A percentile compares a stretch with the other conserved stretches of the same genome.
These are phyloP conservation scores for Clepsis dumicolana DNA, from an alignment of 2,888 invertebrate species.

Conservation along the genomic window DNA sequence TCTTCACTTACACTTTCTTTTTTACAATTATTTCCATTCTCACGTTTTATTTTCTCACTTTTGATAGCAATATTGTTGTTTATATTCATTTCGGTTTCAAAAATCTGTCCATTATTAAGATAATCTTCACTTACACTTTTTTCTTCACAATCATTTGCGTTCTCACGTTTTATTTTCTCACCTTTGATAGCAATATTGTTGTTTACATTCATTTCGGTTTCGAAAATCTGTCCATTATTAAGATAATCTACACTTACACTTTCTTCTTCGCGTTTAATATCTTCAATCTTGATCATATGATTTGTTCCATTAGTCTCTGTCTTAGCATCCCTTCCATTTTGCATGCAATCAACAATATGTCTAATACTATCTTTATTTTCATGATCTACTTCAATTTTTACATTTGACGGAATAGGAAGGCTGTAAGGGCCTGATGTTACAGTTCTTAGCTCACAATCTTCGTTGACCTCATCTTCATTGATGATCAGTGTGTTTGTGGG, in stretches of 20 bases:
- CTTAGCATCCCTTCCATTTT: neutral
- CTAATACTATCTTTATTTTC: neutral
- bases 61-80: neutral
- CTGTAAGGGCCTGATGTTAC: neutral
- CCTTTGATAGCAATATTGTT: neutral
- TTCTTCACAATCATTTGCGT: no score
- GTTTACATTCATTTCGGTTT: neutral
- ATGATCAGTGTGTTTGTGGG: neutral
- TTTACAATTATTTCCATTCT: slow-evolving; percentile 1
- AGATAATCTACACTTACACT: neutral
- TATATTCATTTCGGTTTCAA: no score
- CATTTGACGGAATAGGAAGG: neutral
- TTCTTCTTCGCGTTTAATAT: neutral
- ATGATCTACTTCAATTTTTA: neutral
- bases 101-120: no score
- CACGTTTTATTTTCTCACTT: neutral
- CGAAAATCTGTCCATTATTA: neutral
- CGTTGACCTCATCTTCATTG: neutral
- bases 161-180: neutral
- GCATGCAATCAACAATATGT: neutral
- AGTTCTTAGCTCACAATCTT: neutral
- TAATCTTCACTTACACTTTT: no score
- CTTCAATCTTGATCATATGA: slow-evolving; percentile 8
- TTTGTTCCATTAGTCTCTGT: neutral
- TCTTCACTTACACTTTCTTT: no score